Conservation (phyloP, 2,888 invertebrate genomes). For the Polydrusus tereticollis region DNA sequence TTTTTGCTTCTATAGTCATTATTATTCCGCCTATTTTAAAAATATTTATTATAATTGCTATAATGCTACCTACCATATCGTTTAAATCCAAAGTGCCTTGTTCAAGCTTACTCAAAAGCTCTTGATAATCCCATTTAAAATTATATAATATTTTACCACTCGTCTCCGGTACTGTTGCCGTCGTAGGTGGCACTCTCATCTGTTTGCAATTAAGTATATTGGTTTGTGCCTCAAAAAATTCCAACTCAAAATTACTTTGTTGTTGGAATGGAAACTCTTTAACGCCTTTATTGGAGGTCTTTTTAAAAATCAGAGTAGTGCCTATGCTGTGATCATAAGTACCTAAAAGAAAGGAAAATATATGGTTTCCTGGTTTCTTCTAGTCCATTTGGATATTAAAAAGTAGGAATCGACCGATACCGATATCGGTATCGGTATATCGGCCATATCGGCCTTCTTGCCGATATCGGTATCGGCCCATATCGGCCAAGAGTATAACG, state of each 20-base stretch:
- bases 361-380: background rate
- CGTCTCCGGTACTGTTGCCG: constrained; percentile 52
- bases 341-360: constrained; percentile 68
- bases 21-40: too few species aligned
- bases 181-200: constrained; percentile 71
- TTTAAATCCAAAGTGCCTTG: constrained; percentile 59
- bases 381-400: background rate
- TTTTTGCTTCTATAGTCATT: too few species aligned
- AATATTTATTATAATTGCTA: background rate
- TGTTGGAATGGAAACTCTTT: constrained; percentile 64
- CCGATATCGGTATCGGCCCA: too few species aligned
- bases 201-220: constrained; percentile 78
- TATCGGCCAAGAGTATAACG: too few species aligned
- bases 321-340: constrained; percentile 78
- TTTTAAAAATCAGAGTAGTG: constrained; percentile 81
- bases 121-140: constrained; percentile 59
- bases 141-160: constrained; percentile 56
- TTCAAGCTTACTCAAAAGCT: constrained; percentile 60
- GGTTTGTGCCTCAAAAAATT: constrained; percentile 69
- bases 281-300: constrained; percentile 58
- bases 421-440: too few species aligned
- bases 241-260: constrained; percentile 53
- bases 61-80: constrained; percentile 51
- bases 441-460: too few species aligned
- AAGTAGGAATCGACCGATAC: too few species aligned